Base-by-base conservation (phyloP, 2,888 invertebrate species). In the Sisyra terminalis region DNA sequence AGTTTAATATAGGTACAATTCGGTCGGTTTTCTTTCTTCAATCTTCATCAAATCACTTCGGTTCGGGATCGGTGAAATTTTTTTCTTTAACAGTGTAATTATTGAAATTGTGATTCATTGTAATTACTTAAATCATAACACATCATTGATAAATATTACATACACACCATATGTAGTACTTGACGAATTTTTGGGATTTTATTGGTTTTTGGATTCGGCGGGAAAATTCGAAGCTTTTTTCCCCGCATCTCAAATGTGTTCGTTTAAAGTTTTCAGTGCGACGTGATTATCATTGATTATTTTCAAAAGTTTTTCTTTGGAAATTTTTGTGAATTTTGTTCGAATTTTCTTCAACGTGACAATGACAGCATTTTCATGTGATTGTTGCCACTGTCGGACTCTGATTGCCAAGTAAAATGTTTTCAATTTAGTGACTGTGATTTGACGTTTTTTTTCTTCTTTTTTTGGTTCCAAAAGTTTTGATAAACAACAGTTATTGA, bases 41-140 rank as follows among this genome's bases (percentile, higher is more conserved):
- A 24, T 24, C 24, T 24, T 24, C 24, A 24, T 24, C 24, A 24
- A 24, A 24, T 24, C 24, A 7, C 5, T 24, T 24, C 24, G 24
- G 24, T 24, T 24, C 24, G 24, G n/a, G 24, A 24, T 24, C 24
- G 24, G 24, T 24, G 24, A 24, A 24, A 24, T 24, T 24, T 24
- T 24, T 24, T 24, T 24, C 24, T 24, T 24, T 37, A 38, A 37
- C 30, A 43, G 38, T 43, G 31, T 43, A 43, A 37, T 38, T 43
- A 43, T 24, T 24, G 24, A 24, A 42, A 29, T 43, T 38, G 43
- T 43, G 43, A 43, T 17, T 43, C 43, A 38, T 40, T 40, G 40
- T 40, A 40, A 40, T 40, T 40, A 31, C 10, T 29, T 24, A 24
- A 24, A 24, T 24, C 24, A 24, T 24, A 24, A 24, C 24, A 24